A percentile compares a stretch with the other conserved stretches of the same genome.
Evolutionary conservation across 2,113 vertebrate species (phyloP).

Genomic region (Promerops cafer): DNA sequence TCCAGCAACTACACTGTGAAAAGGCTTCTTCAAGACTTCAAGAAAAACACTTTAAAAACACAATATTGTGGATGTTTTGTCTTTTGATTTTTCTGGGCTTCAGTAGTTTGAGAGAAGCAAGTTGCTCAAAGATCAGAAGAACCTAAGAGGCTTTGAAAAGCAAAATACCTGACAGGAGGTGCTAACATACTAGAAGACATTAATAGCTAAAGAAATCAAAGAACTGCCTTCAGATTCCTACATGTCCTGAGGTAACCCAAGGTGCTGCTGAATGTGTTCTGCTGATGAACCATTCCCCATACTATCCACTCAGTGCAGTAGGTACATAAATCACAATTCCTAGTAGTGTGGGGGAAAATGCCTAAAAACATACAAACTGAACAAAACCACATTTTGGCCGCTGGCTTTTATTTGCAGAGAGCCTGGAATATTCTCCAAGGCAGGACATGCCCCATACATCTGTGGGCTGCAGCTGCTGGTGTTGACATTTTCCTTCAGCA

Average conservation of each 20-base stretch:
- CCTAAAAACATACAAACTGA: neutral
- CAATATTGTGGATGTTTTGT: neutral
- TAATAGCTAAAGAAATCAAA: constrained; percentile 5
- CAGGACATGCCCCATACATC: neutral
- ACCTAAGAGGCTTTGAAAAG: constrained; percentile 7
- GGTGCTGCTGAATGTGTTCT: neutral
- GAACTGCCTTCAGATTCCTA: neutral
- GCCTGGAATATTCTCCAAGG: neutral
- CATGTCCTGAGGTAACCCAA: neutral
- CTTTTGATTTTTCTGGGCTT: constrained; percentile 28
- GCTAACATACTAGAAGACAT: neutral
- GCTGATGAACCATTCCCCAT: neutral
- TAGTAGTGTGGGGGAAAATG: neutral
- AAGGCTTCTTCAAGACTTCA: neutral
- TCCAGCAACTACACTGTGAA: neutral
- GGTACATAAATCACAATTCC: neutral
- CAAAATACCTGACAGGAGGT: neutral
- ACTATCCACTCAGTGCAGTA: neutral
- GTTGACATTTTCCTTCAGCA: constrained; percentile 1
- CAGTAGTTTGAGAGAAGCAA: neutral
- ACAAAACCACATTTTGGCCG: neutral
- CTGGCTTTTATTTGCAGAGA: neutral
- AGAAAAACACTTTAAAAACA: neutral
- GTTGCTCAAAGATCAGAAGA: neutral
- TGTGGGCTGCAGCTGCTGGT: neutral